Percentiles rank a stretch among this genome's conserved stretches.
Evolutionary conservation across 2,888 invertebrate genomes (phyloP).

Genomic region (Tipula unca): DNA sequence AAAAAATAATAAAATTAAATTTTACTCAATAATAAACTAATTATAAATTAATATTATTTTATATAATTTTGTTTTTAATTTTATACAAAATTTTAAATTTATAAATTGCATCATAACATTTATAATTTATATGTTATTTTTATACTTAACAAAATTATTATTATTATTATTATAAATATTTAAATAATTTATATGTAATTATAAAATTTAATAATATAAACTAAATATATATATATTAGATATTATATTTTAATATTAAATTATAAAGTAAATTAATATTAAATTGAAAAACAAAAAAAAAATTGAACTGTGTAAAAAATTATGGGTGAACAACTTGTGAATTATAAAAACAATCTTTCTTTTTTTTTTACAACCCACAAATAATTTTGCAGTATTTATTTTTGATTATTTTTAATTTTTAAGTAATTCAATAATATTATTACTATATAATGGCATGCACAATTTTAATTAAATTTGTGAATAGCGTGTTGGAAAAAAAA

Average conservation of each 20-base stretch:
- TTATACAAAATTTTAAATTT: background rate
- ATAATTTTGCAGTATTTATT: background rate
- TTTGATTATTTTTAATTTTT: background rate
- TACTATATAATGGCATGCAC: background rate
- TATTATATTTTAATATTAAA: constrained; percentile 14
- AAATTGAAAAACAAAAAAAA: background rate
- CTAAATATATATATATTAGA: background rate
- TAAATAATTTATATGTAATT: background rate
- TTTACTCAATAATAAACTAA: constrained; percentile 4
- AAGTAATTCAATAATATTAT: background rate
- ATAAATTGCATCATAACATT: background rate
- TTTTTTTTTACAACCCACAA: background rate
- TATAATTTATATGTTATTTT: background rate
- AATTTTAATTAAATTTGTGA: background rate
- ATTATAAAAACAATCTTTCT: background rate
- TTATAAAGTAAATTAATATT: background rate
- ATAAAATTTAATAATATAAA: background rate
- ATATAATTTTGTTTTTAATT: background rate
- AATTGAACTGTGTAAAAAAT: background rate
- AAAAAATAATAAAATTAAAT: background rate
- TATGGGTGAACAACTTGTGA: background rate
- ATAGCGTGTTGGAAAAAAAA: background rate
- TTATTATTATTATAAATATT: background rate
- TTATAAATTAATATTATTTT: background rate
- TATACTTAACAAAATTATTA: background rate